Conservation (phyloP, 1,140 invertebrate species). For the Monomorium pharaonis region DNA sequence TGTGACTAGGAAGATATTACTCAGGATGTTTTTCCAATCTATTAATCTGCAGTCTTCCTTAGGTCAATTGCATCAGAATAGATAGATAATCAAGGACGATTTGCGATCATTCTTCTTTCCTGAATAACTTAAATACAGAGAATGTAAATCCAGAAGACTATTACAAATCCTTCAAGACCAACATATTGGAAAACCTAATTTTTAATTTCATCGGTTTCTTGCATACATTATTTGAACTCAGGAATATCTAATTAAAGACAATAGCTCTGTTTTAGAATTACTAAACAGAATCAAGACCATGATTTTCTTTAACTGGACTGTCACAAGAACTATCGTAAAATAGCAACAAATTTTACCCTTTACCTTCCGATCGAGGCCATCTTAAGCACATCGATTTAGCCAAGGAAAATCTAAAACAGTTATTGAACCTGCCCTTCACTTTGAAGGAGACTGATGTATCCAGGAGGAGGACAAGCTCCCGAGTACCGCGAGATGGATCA, state of each 20-base stretch:
- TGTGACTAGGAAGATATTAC: not conserved
- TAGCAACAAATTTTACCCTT: not conserved
- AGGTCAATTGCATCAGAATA: not conserved
- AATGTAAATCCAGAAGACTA: not conserved
- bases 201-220: not conserved
- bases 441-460: conserved; percentile 58
- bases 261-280: not conserved
- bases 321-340: not conserved
- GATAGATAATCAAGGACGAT: not conserved
- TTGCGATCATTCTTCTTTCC: not conserved
- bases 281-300: not conserved
- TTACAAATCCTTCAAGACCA: not conserved
- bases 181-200: not conserved
- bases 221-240: not conserved
- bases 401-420: not conserved
- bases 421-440: not conserved
- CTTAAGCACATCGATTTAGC: not conserved
- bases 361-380: not conserved
- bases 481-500: conserved; percentile 41
- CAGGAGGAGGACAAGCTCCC: not conserved
- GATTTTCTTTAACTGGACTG: not conserved
- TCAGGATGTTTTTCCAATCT: not conserved
- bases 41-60: not conserved
- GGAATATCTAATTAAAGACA: not conserved
- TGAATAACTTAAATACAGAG: not conserved